Evolutionary conservation across 1,140 invertebrate species (phyloP).

Genomic region (Drosophila punjabiensis): DNA sequence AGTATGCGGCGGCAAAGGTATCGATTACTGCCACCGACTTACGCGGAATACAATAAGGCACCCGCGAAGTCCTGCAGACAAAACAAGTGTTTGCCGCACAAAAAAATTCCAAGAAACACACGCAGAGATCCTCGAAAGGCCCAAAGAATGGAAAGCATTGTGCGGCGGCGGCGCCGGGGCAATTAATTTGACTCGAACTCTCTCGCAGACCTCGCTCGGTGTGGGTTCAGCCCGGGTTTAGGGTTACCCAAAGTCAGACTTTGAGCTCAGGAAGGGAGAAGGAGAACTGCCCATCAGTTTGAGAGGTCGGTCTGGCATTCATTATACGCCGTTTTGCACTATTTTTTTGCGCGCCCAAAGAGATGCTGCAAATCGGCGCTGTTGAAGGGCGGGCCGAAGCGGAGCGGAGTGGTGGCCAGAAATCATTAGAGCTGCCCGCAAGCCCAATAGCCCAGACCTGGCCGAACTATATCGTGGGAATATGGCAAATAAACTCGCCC

Average conservation of each 20-base stretch:
- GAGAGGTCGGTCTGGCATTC: slow-evolving; percentile 64
- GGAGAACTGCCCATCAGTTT: slow-evolving; percentile 57
- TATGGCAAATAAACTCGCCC: slow-evolving; percentile 82
- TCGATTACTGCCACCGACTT: slow-evolving; percentile 82
- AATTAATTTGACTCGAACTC: slow-evolving; percentile 72
- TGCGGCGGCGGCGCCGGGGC: slow-evolving; percentile 73
- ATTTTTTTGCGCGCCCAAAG: slow-evolving; percentile 61
- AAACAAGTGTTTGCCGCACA: slow-evolving; percentile 69
- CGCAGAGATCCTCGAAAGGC: slow-evolving; percentile 38
- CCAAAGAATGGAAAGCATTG: slow-evolving; percentile 62
- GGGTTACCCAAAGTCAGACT: slow-evolving; percentile 58
- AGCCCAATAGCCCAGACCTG: slow-evolving; percentile 51
- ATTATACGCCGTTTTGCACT: slow-evolving; percentile 81
- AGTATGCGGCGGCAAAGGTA: slow-evolving; percentile 63
- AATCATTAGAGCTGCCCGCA: slow-evolving; percentile 80
- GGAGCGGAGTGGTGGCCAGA: slow-evolving; percentile 32
- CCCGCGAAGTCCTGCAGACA: slow-evolving; percentile 22
- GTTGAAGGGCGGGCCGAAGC: slow-evolving; percentile 28
- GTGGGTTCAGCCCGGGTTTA: slow-evolving; percentile 68
- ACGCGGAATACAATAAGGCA: slow-evolving; percentile 74
- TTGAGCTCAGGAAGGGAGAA: not conserved
- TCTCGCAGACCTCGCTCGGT: slow-evolving; percentile 30
- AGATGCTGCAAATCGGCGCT: slow-evolving; percentile 25
- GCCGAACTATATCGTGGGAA: slow-evolving; percentile 81
- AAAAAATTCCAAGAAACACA: slow-evolving; percentile 70